Evolutionary conservation across 2,888 invertebrate species (phyloP).

Genomic region (Muschampia plurimacula): DNA sequence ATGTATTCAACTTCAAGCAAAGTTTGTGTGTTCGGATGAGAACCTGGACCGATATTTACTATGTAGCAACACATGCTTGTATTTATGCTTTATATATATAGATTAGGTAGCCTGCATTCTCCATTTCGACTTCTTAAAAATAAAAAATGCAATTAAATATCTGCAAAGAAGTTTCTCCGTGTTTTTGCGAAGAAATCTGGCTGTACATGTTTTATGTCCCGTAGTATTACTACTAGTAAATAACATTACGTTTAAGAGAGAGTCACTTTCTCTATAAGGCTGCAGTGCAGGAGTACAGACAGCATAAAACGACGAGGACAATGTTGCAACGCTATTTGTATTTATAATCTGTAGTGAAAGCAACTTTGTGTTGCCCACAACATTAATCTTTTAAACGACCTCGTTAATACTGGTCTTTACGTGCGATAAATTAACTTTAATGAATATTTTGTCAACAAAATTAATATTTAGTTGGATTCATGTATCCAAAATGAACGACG

Average conservation of each 20-base stretch:
- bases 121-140: neutral
- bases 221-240: constrained; percentile 8
- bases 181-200: constrained; percentile 15
- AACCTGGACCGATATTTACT: too few relatives aligned
- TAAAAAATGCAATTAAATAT: neutral
- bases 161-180: constrained; percentile 1
- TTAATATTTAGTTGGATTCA: constrained; percentile 7
- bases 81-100: too few relatives aligned
- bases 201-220: neutral
- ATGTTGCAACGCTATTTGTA: constrained; percentile 28
- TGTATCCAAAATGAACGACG: constrained; percentile 19
- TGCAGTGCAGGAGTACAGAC: neutral
- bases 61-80: too few relatives aligned
- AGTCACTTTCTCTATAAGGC: constrained; percentile 34
- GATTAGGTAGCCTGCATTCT: neutral
- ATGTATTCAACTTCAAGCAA: too few relatives aligned
- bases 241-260: constrained; percentile 33
- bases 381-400: constrained; percentile 37
- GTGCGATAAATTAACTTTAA: constrained; percentile 32
- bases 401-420: constrained; percentile 25
- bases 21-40: too few relatives aligned
- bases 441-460: constrained; percentile 35
- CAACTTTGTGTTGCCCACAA: constrained; percentile 28
- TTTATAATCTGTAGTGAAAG: constrained; percentile 31
- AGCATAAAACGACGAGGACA: constrained; percentile 5